Base-by-base conservation (phyloP, 2,113 vertebrate genomes). In the Macrotis lagotis region DNA sequence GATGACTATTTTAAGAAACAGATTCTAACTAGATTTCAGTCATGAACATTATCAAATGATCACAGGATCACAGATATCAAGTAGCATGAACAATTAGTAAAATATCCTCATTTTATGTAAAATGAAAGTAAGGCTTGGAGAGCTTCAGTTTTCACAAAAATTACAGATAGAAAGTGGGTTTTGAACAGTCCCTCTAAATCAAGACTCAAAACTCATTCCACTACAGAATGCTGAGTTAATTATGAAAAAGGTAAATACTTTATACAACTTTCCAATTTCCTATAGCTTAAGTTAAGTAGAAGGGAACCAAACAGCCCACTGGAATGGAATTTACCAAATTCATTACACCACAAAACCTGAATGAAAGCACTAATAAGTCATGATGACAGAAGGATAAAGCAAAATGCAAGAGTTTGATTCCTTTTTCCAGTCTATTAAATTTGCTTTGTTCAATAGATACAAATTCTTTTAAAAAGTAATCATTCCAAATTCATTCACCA, bases 351-450 rank as follows among this genome's bases (percentile, higher is more conserved):
- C 94, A 96, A 96, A 96, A 94, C 94, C 95, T 94, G 94, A 52
- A 94, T 90, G 95, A 89, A 50, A 94, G 94, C 37, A 48, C 93
- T 95, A 83, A 95, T 95, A 91, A 94, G 93, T 95, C 88, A 94
- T 94, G 94, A 96, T 95, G 97, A 96, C 88, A 94, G 48, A 93
- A 96, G 95, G 96, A 96, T 94, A 97, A 97, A 96, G 88, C n/a
- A 55, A 59, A 88, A 88, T 52, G 93, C 88, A 94, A 51, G n/a
- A 83, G 44, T 83, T 24, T 83, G 66, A 83, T 44, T 83, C 6
- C 66, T 83, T 83, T 83, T 44, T 83, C 66, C 8, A 19, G 66
- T 74, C 25, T 89, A 44, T 59, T 93, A 88, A 92, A 48, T n/a
- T 24, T 14, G n/a, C 24, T 0, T 92, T 16, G n/a, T 16, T 31